Evolutionary conservation across 2,113 vertebrate genomes (phyloP), one percentile per base, ranked within the genome.

Genomic region (Mugil cephalus): DNA sequence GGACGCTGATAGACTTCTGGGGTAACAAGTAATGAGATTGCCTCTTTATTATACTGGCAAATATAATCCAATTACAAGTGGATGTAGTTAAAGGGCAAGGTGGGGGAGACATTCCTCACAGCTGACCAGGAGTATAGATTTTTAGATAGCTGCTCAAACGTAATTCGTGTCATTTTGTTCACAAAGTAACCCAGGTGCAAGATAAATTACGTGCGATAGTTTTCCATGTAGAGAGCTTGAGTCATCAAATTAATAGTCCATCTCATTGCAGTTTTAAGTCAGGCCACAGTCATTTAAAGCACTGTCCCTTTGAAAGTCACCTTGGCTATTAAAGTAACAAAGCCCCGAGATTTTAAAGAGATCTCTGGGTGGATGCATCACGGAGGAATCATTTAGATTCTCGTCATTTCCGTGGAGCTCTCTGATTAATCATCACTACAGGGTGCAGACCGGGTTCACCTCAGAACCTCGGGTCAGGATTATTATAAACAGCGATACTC

Each of bases 231-330:
- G 40, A 34, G 38, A 24, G 15, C 40, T 61, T 17, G 18, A 58
- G 42, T 40, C 67, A 79, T 78, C 42, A 73, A 82, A 71, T 65
- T 63, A 72, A 46, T 21, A 48, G 64, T 24, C 60, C 69, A 67
- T 70, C 9, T 80, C 73, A 85, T 71, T 61, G 47, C 56, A 7
- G 24, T 75, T 68, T 56, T 19, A 13, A 58, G 56, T 83, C 60
- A 80, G 42, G 76, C 55, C 58, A 48, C 61, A 46, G 39, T 42
- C 12, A 46, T 19, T 60, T 21, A 24, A 42, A 69, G 53, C 59
- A 60, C 56, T 14, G 17, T 50, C 51, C 65, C 54, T 78, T 35
- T 90, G 75, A 91, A 89, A 88, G 86, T 90, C 88, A 90, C 90
- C 88, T 91, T 89, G 82, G 76, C 69, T 66, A 52, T 42, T 17